Base-by-base conservation (phyloP, 2,888 invertebrate species). In the Tridacna crocea region DNA sequence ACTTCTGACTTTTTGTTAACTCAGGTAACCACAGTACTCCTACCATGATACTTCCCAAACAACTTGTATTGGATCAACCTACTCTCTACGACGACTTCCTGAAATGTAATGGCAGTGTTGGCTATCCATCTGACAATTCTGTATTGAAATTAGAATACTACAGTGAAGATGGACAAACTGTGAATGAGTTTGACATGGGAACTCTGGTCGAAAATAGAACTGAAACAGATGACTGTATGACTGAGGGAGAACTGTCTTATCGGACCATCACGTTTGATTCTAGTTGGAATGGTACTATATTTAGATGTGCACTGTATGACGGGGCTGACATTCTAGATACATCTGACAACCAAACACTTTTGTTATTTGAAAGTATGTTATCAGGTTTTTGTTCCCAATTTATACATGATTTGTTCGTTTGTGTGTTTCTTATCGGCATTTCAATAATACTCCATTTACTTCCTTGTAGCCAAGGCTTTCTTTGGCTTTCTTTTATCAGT, bases 361-460 rank as follows among this genome's bases (percentile, higher is more conserved):
- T n/a, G 47, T 51, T 70, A 24, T 11, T 70, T 51, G 70, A 70
- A 24, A 70, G 70, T 70, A 70, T 51, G 70, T 68, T 36, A 36
- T 36, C 36, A 36, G 8, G 36, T 4, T 36, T 36, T 36, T 36
- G 17, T n/a, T n/a, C 10, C n/a, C 10, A 19, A n/a, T 58, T 10
- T 58, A 10, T 4, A 17, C n/a, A 36, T 36, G 36, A n/a, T 58
- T 10, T 58, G 58, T 58, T n/a, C n/a, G 58, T 10, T 1, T 58
- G 58, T 58, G 4, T 58, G 10, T 58, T 36, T 2, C 8, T 36
- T 8, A 36, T 4, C 36, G 36, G 36, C 36, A 36, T 36, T 36
- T 36, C 36, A 36, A 36, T 36, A 36, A 36, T 36, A 36, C 8
- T 36, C 36, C 36, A 36, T 2, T 36, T 36, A 36, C 36, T 4